A percentile compares a stretch with the other conserved stretches of the same genome.
These are phyloP conservation scores for Lemur catta DNA, from an alignment of 2,797 vertebrate species.

Conservation along the genomic window DNA sequence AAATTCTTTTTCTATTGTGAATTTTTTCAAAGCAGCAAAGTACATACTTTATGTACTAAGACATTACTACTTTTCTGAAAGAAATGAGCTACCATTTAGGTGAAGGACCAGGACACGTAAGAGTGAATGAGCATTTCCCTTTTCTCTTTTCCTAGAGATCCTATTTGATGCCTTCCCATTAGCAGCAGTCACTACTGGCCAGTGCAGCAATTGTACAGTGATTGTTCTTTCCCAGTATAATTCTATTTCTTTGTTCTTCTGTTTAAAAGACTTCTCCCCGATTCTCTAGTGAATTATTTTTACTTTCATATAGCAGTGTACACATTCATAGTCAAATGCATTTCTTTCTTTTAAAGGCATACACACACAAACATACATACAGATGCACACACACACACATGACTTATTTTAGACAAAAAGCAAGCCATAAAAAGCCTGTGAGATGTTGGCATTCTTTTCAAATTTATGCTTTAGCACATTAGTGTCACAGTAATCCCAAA, in stretches of 20 bases:
- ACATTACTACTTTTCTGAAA: neutral
- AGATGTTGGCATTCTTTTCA: conserved; percentile 27
- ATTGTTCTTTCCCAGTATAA: neutral
- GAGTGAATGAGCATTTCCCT: neutral
- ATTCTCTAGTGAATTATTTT: conserved; percentile 33
- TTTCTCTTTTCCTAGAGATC: neutral
- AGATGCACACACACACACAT: neutral
- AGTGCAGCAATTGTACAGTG: neutral
- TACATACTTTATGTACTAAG: neutral
- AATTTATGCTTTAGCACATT: neutral
- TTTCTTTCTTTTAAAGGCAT: conserved; percentile 4
- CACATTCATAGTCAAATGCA: neutral
- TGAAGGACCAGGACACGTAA: neutral
- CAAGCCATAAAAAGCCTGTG: neutral
- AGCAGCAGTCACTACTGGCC: neutral
- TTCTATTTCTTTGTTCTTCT: neutral
- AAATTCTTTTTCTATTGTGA: neutral
- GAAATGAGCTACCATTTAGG: neutral
- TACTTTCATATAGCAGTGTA: neutral
- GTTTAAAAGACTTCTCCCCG: neutral
- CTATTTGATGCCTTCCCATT: neutral
- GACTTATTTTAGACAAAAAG: neutral
- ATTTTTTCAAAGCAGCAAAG: neutral
- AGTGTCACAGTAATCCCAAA: neutral
- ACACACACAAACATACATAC: neutral